Evolutionary conservation across 2,113 vertebrate species (phyloP).

Genomic region (Podocnemis expansa): DNA sequence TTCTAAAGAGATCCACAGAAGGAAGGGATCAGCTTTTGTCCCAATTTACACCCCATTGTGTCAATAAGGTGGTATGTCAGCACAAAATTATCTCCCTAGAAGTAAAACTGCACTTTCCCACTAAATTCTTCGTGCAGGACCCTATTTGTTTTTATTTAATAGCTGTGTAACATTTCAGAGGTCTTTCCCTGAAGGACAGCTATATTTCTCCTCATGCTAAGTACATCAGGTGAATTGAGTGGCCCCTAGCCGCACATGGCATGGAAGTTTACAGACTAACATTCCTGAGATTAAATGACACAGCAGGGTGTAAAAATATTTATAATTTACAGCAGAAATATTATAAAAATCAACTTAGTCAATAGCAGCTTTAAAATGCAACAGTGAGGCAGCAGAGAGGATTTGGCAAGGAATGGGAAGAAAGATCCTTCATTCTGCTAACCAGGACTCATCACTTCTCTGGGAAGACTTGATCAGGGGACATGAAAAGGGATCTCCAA

Average conservation of each 20-base stretch:
- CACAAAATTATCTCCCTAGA: not conserved
- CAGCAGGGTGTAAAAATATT: not conserved
- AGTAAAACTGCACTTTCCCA: not conserved
- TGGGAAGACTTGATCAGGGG: not conserved
- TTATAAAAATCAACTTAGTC: not conserved
- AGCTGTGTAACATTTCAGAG: not conserved
- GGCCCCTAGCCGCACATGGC: not conserved
- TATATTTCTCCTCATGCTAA: rapidly evolving
- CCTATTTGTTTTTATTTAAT: not conserved
- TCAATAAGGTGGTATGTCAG: not conserved
- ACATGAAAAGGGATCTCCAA: not conserved
- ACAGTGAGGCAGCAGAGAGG: not conserved
- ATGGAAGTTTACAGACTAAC: not conserved
- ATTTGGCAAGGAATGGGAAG: not conserved
- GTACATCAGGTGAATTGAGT: not conserved
- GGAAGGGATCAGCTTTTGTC: not conserved
- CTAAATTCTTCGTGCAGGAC: not conserved
- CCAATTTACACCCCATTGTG: not conserved
- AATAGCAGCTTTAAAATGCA: constrained; percentile 28
- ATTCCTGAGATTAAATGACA: constrained; percentile 23
- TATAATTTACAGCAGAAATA: not conserved
- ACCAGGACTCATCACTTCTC: not conserved
- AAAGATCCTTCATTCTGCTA: not conserved
- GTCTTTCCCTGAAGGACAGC: rapidly evolving
- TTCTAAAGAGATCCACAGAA: not conserved